Evolutionary conservation across 2,797 vertebrate species (phyloP), one percentile per base, ranked within the genome.

Genomic region (Helostoma temminkii): DNA sequence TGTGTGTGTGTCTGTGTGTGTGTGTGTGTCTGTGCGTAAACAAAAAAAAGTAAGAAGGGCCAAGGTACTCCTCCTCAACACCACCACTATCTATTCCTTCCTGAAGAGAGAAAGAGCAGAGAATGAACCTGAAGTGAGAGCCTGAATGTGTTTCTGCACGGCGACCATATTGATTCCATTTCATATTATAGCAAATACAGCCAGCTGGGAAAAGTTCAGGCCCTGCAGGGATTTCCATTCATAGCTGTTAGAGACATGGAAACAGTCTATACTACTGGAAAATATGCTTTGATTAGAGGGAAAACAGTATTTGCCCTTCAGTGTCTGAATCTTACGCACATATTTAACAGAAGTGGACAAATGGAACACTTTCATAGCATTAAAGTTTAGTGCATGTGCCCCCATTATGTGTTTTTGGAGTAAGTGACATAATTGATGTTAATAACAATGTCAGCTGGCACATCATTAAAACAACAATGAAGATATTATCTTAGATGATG

Each of bases 141-240:
- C 15, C 67, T 71, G 39, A 68, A 66, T 71, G 77, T 67, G 68
- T 81, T 82, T 77, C 77, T 80, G 74, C 83, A 81, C 76, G 75
- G 74, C 11, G 14, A 39, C 72, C 58, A 49, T 66, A 85, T 85
- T 80, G 82, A 90, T 88, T 84, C 53, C 49, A 83, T 81, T 86
- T 82, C 52, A 75, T 71, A 74, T 71, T 79, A 65, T 32, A 66
- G 60, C 65, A 47, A 62, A 60, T 53, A 55, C 53, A 67, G 45
- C 34, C 60, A 49, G 48, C 64, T 82, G 66, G 68, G 74, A 65
- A 72, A 80, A 61, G 77, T 75, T 80, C 58, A 71, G 34, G 49
- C 46, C 54, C 75, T 21, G 62, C 55, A 24, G 78, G 78, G 66
- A 42, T 47, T 64, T 68, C 42, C 28, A 60, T 75, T 46, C 65